These are phyloP conservation scores for Cephus spinipes DNA, from an alignment of 2,888 invertebrate species.

Conservation along the genomic window DNA sequence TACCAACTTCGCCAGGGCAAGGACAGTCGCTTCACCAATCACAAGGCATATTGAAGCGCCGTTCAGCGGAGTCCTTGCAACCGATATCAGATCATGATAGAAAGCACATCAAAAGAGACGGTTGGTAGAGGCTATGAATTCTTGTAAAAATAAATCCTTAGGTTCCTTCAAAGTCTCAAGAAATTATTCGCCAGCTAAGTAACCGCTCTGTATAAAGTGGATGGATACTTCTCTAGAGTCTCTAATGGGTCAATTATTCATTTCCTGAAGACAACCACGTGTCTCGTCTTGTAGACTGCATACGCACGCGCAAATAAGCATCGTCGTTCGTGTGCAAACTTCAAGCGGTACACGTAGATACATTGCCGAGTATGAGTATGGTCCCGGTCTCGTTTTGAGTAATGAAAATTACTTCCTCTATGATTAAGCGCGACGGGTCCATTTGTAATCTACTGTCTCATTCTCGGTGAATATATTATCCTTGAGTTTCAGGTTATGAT, in stretches of 20 bases:
- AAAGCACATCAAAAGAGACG: constrained; percentile 57
- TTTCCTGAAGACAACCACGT: constrained; percentile 37
- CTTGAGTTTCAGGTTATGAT: not conserved
- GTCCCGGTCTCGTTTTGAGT: constrained; percentile 37
- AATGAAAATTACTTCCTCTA: constrained; percentile 49
- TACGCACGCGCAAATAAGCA: not conserved
- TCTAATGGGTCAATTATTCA: constrained; percentile 43
- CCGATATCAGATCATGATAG: constrained; percentile 55
- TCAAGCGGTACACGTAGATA: constrained; percentile 11
- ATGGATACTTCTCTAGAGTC: constrained; percentile 1
- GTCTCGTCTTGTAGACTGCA: not conserved
- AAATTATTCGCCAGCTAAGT: not conserved
- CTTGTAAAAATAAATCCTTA: not conserved
- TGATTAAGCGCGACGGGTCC: constrained; percentile 11
- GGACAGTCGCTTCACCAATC: constrained; percentile 32
- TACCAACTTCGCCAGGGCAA: constrained; percentile 30
- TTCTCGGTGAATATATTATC: not conserved
- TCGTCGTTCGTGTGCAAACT: constrained; percentile 4
- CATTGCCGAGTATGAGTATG: constrained; percentile 3
- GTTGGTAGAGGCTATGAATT: constrained; percentile 38
- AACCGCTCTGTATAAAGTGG: not conserved
- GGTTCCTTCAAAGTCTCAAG: not conserved
- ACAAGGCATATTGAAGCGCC: constrained; percentile 51
- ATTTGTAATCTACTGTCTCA: not conserved
- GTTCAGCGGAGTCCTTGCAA: constrained; percentile 47